A percentile compares a stretch with the other conserved stretches of the same genome.
Evolutionary conservation across 2,797 vertebrate genomes (phyloP).

Genomic region (Monodelphis domestica): DNA sequence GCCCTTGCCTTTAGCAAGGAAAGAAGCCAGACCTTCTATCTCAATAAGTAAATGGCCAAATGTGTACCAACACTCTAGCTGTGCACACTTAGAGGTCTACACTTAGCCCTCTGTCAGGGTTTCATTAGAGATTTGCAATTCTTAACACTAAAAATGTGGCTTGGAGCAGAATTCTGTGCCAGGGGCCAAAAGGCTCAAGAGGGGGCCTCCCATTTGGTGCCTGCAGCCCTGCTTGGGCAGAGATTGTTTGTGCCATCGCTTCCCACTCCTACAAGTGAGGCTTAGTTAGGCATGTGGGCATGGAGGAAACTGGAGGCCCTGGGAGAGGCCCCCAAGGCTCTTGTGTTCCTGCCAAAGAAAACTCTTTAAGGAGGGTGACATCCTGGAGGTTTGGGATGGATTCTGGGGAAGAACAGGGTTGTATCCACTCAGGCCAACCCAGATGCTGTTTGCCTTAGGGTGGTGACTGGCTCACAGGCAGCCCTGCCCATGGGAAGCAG

Average conservation of each 20-base stretch:
- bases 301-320: background rate
- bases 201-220: background rate
- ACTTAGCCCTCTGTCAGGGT: background rate
- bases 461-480: background rate
- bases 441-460: background rate
- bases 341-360: background rate
- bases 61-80: conserved; percentile 41
- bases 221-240: rapidly evolving
- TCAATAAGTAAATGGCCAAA: background rate
- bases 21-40: background rate
- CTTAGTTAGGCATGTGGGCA: no score
- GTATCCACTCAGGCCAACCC: background rate
- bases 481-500: background rate
- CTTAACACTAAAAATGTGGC: background rate
- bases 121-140: background rate
- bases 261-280: background rate
- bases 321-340: background rate
- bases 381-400: rapidly evolving
- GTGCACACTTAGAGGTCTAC: background rate
- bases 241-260: background rate
- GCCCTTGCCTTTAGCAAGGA: background rate
- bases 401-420: background rate
- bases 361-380: background rate
- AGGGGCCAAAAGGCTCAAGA: background rate
- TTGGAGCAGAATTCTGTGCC: background rate